Conservation (phyloP, 2,113 vertebrate genomes). For the Zingel zingel region DNA sequence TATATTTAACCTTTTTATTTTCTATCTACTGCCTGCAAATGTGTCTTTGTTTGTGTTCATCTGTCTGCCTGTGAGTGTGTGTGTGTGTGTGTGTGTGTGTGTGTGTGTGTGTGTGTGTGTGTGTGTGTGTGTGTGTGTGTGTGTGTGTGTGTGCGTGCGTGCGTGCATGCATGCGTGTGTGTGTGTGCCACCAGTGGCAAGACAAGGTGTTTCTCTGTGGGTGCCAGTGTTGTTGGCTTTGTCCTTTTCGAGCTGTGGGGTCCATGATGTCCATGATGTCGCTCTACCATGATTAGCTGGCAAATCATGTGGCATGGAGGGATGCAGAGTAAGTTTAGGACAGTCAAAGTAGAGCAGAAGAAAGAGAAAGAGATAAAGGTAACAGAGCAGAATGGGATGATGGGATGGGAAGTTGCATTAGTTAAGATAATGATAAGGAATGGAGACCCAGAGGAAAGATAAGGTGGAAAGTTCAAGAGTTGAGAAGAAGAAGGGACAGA, state of each 20-base stretch:
- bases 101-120: not conserved
- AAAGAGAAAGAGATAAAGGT: not conserved
- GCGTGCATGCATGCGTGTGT: not conserved
- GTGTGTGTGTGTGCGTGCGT: not conserved
- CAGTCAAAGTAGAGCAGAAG: not conserved
- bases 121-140: not conserved
- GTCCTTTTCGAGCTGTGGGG: constrained; percentile 13
- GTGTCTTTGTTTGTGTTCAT: not conserved
- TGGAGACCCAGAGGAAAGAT: not conserved
- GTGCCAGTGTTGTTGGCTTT: constrained; percentile 7
- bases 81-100: not conserved
- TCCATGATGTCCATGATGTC: constrained; percentile 10
- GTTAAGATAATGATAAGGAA: not conserved
- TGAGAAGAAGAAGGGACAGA: not conserved
- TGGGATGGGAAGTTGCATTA: not conserved
- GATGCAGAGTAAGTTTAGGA: constrained; percentile 2
- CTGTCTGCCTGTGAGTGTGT: not conserved
- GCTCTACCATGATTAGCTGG: constrained; percentile 21
- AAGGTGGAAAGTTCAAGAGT: not conserved
- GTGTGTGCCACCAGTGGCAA: constrained; percentile 1
- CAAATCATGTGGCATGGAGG: not conserved
- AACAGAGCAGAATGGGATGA: not conserved
- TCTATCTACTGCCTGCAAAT: not conserved
- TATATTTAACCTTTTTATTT: not conserved
- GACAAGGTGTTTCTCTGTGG: constrained; percentile 18